These are phyloP conservation scores for Linnaemya vulpina DNA, from an alignment of 2,888 invertebrate species.

Conservation along the genomic window DNA sequence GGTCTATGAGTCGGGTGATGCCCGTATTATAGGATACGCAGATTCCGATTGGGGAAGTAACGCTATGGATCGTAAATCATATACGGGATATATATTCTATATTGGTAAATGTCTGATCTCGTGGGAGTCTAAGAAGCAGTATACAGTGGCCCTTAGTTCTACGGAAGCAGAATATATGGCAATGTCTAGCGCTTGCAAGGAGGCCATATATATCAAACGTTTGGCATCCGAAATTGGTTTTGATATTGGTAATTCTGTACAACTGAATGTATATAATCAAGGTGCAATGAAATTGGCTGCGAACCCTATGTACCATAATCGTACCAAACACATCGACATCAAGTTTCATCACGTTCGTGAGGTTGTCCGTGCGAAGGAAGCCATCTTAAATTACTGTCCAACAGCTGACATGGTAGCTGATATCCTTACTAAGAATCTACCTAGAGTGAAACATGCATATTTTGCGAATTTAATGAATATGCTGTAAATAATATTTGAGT, in stretches of 20 bases:
- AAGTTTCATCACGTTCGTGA: slow-evolving; percentile 50
- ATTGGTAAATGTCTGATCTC: slow-evolving; percentile 25
- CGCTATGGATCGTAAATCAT: slow-evolving; percentile 41
- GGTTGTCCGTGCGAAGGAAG: slow-evolving; percentile 27
- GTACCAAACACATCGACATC: slow-evolving; percentile 60
- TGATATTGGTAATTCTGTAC: slow-evolving; percentile 14
- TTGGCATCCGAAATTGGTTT: slow-evolving; percentile 53
- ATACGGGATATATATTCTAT: slow-evolving; percentile 37
- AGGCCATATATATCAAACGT: slow-evolving; percentile 48
- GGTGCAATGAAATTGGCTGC: slow-evolving; percentile 63
- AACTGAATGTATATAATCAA: slow-evolving; percentile 51
- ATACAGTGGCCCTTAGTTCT: slow-evolving; percentile 45
- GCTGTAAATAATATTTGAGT: slow-evolving; percentile 14
- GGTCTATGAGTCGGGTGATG: slow-evolving; percentile 9
- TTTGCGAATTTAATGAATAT: slow-evolving; percentile 54
- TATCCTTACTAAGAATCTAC: slow-evolving; percentile 58
- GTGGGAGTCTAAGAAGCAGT: slow-evolving; percentile 44
- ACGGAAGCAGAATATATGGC: slow-evolving; percentile 63
- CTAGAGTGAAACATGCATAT: slow-evolving; percentile 34
- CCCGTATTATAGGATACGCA: slow-evolving; percentile 12
- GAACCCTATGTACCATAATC: slow-evolving; percentile 69
- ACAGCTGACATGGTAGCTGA: slow-evolving; percentile 57
- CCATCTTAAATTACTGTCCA: slow-evolving; percentile 50
- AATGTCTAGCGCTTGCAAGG: slow-evolving; percentile 47
- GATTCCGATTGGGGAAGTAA: slow-evolving; percentile 51